phyloP scores from a whole-genome alignment of 2,113 vertebrate species.

The Stomatorhinus ivindoensis region DNA sequence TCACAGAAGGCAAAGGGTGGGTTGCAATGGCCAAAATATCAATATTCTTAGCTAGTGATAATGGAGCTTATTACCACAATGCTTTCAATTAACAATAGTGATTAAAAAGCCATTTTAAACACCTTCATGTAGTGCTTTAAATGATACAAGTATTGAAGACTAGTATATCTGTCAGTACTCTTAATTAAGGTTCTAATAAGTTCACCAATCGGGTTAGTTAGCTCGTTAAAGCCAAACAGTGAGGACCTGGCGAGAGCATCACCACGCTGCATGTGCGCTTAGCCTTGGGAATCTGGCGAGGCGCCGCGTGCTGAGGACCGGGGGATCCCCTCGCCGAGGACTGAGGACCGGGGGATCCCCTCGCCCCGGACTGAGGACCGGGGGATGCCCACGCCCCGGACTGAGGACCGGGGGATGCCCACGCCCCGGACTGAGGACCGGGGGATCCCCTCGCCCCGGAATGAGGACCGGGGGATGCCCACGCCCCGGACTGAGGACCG shows the following conservation, averaged over 20 bases:
- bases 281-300: not conserved
- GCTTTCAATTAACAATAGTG: not conserved
- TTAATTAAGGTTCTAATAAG: not conserved
- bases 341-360: no score
- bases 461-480: no score
- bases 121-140: not conserved
- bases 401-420: no score
- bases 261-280: not conserved
- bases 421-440: no score
- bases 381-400: no score
- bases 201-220: not conserved
- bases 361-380: no score
- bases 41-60: not conserved
- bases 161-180: not conserved
- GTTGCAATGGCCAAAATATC: not conserved
- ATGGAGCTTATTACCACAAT: not conserved
- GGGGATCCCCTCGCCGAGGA: not conserved
- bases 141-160: not conserved
- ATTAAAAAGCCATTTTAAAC: not conserved
- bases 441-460: not conserved
- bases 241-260: not conserved
- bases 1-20: not conserved
- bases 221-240: not conserved
- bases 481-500: not conserved
- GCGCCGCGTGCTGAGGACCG: not conserved